Base-by-base conservation (phyloP, 2,888 invertebrate species). In the Hanleya hanleyi region DNA sequence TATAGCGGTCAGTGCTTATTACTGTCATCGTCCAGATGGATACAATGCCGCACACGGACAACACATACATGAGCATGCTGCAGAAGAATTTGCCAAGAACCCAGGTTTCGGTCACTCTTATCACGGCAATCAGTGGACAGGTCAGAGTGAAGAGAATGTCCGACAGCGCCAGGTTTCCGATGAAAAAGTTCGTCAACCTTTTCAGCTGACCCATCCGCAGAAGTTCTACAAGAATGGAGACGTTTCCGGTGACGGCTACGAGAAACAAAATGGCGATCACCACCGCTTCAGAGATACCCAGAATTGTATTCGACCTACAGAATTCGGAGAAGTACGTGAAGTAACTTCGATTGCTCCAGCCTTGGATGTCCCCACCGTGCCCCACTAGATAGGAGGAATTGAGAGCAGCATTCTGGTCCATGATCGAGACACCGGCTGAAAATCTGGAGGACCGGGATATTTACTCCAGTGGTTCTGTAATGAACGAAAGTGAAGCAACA, bases 21-120 rank as follows among this genome's bases (percentile, higher is more conserved):
- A 80, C 72, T 0, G 83, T 79, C 85, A 86, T 83, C 0, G 84
- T 86, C 85, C 86, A 86, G 22, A 84, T 81, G 70, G 81, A 81
- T 9, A 82, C 82, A 49, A 78, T 74, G 4, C 78, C 82, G 61
- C 84, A 83, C 12, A 83, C 80, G 29, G 81, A 81, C 69, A 82
- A 72, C 7, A 73, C 38, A 49, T 82, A 84, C 41, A 77, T 79
- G 47, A 86, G 50, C 15, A 82, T 33, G 29, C 77, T 77, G 49
- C 87, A 87, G n/a, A 81, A 68, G 6, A 75, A 76, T 12, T 74
- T 71, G 4, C 87, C 86, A 29, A 87, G 77, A 0, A 77, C 73
- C 87, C 87, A 87, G 0, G 78, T 76, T n/a, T 70, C 81, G 0
- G 81, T 79, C 12, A 86, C 65, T n/a, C 87, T 77, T 18, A 80